A percentile compares a stretch with the other conserved stretches of the same genome.
These are phyloP conservation scores for Anthopleura sola DNA, from an alignment of 64 coral and sea anemone species.

Conservation along the genomic window DNA sequence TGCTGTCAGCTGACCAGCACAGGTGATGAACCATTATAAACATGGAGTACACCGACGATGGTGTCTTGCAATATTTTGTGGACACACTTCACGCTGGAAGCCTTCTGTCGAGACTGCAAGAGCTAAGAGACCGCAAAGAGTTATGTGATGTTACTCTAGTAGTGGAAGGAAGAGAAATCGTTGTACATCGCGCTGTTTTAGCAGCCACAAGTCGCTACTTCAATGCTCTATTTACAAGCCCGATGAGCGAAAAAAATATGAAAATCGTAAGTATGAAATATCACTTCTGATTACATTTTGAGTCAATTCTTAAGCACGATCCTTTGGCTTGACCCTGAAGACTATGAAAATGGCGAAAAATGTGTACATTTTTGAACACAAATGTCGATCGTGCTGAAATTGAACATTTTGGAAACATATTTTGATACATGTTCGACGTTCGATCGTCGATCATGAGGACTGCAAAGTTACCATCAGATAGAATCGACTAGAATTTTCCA, in stretches of 20 bases:
- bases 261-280: conserved; percentile 56
- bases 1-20: conserved; percentile 28
- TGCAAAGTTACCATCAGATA: background rate
- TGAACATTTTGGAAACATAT: no score
- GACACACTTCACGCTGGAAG: conserved; percentile 59
- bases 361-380: no score
- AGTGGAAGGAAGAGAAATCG: conserved; percentile 55
- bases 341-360: background rate
- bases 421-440: no score
- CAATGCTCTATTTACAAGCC: conserved; percentile 91
- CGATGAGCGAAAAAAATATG: conserved; percentile 84
- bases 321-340: background rate
- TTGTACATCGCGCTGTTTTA: conserved; percentile 74
- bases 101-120: conserved; percentile 72
- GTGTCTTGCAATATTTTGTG: conserved; percentile 50
- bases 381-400: no score
- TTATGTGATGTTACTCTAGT: conserved; percentile 88
- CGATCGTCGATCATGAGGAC: no score
- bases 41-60: conserved; percentile 52
- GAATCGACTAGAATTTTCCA: background rate
- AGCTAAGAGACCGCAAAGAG: conserved; percentile 71
- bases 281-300: background rate
- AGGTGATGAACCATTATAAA: conserved; percentile 16
- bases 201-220: conserved; percentile 92
- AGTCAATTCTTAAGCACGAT: background rate